A percentile compares a stretch with the other conserved stretches of the same genome.
phyloP scores from a whole-genome alignment of 2,888 invertebrate genomes.

The Rugalucina vietnamica region DNA sequence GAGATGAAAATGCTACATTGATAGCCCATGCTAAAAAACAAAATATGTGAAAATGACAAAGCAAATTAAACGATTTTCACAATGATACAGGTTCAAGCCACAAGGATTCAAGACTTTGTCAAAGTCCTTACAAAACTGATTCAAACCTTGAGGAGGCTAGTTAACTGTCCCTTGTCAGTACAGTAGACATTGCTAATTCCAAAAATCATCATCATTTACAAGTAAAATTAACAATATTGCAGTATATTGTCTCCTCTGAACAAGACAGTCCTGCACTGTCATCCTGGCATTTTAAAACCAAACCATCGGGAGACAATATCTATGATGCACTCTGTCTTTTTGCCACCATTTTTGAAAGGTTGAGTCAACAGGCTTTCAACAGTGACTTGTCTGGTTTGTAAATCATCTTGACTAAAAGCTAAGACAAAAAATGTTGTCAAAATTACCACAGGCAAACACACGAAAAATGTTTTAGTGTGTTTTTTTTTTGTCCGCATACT shows the following conservation, averaged over 20 bases:
- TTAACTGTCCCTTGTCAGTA: no score
- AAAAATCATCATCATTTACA: neutral
- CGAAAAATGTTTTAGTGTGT: no score
- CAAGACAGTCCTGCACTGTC: neutral
- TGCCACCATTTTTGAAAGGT: slow-evolving; percentile 4
- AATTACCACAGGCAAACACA: neutral
- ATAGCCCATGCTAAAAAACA: no score
- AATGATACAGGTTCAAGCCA: no score
- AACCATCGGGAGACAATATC: neutral
- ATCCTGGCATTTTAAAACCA: neutral
- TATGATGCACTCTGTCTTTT: neutral
- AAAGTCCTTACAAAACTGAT: no score
- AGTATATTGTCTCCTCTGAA: neutral
- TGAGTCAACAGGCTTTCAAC: neutral
- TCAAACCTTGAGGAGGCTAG: no score
- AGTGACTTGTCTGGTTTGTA: neutral
- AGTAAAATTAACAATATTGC: neutral
- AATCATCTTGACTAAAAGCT: neutral
- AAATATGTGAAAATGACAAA: no score
- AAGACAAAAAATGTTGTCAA: neutral
- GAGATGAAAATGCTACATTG: no score
- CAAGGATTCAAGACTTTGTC: no score
- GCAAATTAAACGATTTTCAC: no score
- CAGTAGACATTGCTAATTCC: no score
- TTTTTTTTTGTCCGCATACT: no score